phyloP scores from a whole-genome alignment of 2,888 invertebrate species.

The Malachius bipustulatus region DNA sequence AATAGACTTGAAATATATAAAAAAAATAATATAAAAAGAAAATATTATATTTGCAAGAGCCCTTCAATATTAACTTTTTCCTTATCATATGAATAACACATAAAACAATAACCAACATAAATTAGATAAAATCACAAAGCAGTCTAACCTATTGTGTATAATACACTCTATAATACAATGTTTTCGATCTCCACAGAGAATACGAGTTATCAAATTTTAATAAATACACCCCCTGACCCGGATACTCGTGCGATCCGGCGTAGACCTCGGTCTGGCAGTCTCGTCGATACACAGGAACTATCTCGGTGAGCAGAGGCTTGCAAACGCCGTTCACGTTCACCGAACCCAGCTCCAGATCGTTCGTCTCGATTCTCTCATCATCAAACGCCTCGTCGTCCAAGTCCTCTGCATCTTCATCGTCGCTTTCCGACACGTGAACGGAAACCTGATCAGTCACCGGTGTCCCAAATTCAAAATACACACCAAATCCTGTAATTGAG shows the following conservation, averaged over 20 bases:
- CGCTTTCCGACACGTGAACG: constrained; percentile 92
- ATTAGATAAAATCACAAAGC: too few species aligned
- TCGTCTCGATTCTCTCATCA: constrained; percentile 33
- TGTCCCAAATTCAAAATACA: constrained; percentile 97
- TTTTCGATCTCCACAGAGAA: constrained; percentile 98
- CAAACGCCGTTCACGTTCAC: constrained; percentile 24
- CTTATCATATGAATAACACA: too few species aligned
- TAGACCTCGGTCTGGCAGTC: constrained; percentile 97
- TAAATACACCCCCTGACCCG: constrained; percentile 93
- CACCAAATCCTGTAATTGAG: constrained; percentile 75
- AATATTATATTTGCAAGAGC: too few species aligned
- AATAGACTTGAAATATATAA: too few species aligned
- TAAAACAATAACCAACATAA: too few species aligned
- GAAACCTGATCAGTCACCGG: constrained; percentile 74
- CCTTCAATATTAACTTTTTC: too few species aligned
- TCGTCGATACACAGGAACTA: constrained; percentile 88
- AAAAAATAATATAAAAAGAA: too few species aligned
- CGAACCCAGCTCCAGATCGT: constrained; percentile 47
- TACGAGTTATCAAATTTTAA: constrained; percentile 99
- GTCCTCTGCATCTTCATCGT: constrained; percentile 76
- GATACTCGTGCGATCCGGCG: constrained; percentile 94
- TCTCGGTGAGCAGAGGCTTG: constrained; percentile 61
- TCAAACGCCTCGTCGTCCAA: constrained; percentile 41
- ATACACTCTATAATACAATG: constrained; percentile 96
- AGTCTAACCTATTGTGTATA: constrained; percentile 57